phyloP scores from a whole-genome alignment of 1,140 invertebrate genomes.

The Dicyema japonicum region DNA sequence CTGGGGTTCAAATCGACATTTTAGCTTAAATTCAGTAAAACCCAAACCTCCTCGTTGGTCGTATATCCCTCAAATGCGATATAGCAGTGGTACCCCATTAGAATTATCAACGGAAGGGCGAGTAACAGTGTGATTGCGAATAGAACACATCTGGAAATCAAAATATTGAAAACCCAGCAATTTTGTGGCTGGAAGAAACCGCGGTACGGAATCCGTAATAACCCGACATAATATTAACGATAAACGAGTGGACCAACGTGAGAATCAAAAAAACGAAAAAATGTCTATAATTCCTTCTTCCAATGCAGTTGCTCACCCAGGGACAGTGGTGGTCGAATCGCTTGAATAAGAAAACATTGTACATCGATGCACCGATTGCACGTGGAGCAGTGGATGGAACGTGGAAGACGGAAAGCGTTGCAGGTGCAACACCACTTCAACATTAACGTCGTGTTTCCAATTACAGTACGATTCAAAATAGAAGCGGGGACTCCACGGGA shows the following conservation, averaged over 20 bases:
- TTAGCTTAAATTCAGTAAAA: conserved; percentile 3
- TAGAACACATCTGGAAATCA: too few relatives aligned
- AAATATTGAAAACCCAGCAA: too few relatives aligned
- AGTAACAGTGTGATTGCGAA: too few relatives aligned
- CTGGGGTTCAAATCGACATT: too few relatives aligned
- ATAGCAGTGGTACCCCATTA: conserved; percentile 84
- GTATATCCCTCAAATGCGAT: conserved; percentile 78
- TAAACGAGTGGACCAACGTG: too few relatives aligned
- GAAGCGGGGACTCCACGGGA: too few relatives aligned
- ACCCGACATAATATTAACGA: too few relatives aligned
- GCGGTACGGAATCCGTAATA: too few relatives aligned
- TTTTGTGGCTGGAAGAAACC: too few relatives aligned
- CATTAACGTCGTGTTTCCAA: too few relatives aligned
- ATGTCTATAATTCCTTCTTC: conserved; percentile 62
- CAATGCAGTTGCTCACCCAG: conserved; percentile 99
- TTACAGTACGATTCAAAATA: too few relatives aligned
- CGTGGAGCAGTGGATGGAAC: conserved; percentile 90
- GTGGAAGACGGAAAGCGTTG: conserved; percentile 86
- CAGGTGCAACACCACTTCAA: conserved; percentile 99
- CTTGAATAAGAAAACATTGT: conserved; percentile 28
- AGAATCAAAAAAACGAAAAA: conserved; percentile 48
- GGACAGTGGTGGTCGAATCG: conserved; percentile 99
- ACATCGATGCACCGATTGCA: conserved; percentile 96
- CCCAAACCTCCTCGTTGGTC: conserved; percentile 67
- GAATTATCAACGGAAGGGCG: conserved; percentile 72